phyloP scores from a whole-genome alignment of 2,888 invertebrate species.

The Watsonalla binaria region DNA sequence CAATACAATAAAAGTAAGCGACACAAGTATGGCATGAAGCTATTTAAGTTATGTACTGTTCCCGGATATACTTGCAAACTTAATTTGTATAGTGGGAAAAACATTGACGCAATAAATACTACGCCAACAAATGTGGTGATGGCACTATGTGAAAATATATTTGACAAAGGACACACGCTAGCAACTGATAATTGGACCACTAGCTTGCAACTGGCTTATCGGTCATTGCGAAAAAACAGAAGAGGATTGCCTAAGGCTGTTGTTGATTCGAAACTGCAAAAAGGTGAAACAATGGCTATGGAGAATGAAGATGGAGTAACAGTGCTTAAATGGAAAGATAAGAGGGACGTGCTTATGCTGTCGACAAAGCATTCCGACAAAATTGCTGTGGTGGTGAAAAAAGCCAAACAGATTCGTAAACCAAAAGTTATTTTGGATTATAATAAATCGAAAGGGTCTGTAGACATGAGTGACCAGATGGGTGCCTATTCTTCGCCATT shows the following conservation, averaged over 20 bases:
- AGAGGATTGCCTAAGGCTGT: slow-evolving; percentile 32
- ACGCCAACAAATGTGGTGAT: slow-evolving; percentile 28
- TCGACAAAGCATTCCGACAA: slow-evolving; percentile 34
- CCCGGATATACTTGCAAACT: slow-evolving; percentile 28
- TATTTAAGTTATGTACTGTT: slow-evolving; percentile 26
- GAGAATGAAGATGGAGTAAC: slow-evolving; percentile 31
- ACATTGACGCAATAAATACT: slow-evolving; percentile 21
- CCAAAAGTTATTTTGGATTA: slow-evolving; percentile 29
- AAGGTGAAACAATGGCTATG: slow-evolving; percentile 20
- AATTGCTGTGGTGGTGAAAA: slow-evolving; percentile 13
- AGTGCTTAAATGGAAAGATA: slow-evolving; percentile 26
- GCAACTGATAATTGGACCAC: slow-evolving; percentile 37
- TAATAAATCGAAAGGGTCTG: slow-evolving; percentile 33
- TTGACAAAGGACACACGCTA: slow-evolving; percentile 30
- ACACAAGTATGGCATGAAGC: slow-evolving; percentile 23
- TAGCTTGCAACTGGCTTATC: slow-evolving; percentile 29
- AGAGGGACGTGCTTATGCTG: slow-evolving; percentile 21
- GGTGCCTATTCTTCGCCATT: slow-evolving; percentile 29
- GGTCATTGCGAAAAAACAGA: slow-evolving; percentile 34
- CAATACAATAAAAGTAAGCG: slow-evolving; percentile 18
- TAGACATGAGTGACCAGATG: slow-evolving; percentile 40
- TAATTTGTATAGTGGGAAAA: slow-evolving; percentile 28
- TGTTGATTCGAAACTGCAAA: slow-evolving; percentile 27
- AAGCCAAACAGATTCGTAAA: slow-evolving; percentile 22
- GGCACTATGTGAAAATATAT: slow-evolving; percentile 22